Percentiles rank a stretch among this genome's conserved stretches.
Evolutionary conservation across 2,113 vertebrate genomes (phyloP).

Genomic region (Lycaon pictus): DNA sequence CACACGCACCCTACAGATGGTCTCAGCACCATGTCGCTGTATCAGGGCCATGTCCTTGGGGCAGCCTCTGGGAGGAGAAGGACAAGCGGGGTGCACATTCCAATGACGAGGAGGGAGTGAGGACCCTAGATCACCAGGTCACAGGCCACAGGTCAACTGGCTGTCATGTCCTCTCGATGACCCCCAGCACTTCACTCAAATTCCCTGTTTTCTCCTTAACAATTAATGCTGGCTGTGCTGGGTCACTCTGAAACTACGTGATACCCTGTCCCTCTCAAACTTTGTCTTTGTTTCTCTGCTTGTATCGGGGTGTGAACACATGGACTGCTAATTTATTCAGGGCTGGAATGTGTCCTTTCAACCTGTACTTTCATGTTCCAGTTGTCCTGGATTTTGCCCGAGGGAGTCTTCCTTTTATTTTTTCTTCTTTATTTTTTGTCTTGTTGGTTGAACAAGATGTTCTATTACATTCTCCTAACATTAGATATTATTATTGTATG

Average conservation of each 20-base stretch:
- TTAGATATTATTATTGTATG: background rate
- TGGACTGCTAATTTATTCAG: background rate
- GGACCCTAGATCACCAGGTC: background rate
- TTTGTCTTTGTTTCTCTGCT: background rate
- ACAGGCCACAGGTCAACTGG: background rate
- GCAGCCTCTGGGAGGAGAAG: background rate
- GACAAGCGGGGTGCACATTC: background rate
- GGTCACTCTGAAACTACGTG: background rate
- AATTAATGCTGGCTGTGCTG: fast-evolving
- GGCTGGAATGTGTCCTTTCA: background rate
- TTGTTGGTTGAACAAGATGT: background rate
- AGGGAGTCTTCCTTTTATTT: no score
- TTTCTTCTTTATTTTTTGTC: background rate
- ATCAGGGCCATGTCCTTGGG: background rate
- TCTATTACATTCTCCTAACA: background rate
- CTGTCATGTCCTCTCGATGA: background rate
- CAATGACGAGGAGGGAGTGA: background rate
- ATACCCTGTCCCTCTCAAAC: background rate
- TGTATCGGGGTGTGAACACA: background rate
- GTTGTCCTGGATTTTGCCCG: background rate
- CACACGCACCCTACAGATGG: background rate
- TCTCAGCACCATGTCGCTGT: background rate
- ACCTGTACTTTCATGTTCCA: no score
- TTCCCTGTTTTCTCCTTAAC: background rate
- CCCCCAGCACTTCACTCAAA: background rate